phyloP scores from a whole-genome alignment of 2,797 vertebrate genomes.

The Siniperca undulata region DNA sequence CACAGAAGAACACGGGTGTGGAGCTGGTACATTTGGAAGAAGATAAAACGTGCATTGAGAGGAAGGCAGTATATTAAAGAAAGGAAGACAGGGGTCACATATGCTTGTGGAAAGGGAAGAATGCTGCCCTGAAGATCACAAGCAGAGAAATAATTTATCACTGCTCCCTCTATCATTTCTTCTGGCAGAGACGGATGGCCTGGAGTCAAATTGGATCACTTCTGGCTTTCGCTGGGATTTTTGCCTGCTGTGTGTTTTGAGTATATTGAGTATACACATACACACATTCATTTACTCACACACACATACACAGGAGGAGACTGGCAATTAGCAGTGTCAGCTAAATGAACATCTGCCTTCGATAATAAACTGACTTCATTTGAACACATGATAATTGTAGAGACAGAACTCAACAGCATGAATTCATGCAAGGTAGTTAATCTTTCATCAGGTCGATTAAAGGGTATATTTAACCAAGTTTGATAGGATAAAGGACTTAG shows the following conservation, averaged over 20 bases:
- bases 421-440: conserved; percentile 62
- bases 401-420: conserved; percentile 51
- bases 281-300: conserved; percentile 30
- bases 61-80: conserved; percentile 68
- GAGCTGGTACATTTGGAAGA: conserved; percentile 72
- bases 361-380: conserved; percentile 68
- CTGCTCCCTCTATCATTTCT: conserved; percentile 76
- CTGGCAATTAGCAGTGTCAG: conserved; percentile 69
- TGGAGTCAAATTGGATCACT: conserved; percentile 74
- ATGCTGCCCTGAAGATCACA: conserved; percentile 79
- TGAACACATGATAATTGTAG: conserved; percentile 66
- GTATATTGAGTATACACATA: conserved; percentile 37
- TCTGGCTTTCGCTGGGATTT: conserved; percentile 66
- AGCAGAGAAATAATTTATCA: conserved; percentile 82
- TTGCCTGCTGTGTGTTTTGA: conserved; percentile 50
- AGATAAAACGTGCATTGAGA: conserved; percentile 71
- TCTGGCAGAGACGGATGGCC: conserved; percentile 79
- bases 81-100: conserved; percentile 79
- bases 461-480: conserved; percentile 51
- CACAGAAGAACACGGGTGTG: conserved; percentile 63
- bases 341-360: conserved; percentile 72
- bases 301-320: conserved; percentile 38
- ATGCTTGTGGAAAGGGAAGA: conserved; percentile 77
- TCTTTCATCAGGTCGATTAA: conserved; percentile 61
- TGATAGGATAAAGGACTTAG: conserved; percentile 46